Evolutionary conservation across 2,113 vertebrate species (phyloP), one percentile per base, ranked within the genome.

Genomic region (Phrynocephalus versicolor): DNA sequence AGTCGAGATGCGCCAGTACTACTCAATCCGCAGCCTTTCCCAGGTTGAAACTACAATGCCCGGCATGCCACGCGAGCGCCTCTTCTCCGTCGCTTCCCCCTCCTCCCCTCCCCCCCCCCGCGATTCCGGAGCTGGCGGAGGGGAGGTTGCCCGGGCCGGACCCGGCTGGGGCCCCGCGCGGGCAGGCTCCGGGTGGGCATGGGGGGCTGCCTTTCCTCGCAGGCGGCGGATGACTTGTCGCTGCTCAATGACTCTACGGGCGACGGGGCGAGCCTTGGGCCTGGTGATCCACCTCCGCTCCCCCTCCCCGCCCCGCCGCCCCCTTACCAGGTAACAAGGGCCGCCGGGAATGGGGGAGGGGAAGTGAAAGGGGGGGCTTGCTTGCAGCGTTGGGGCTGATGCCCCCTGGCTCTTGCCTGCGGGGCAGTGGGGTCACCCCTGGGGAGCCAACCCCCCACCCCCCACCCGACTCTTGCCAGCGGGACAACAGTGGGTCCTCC

Each of bases 181-280:
- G 60, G 85, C 37, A 45, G 82, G 33, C 69, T 35, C 9, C 39
- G 76, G 65, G 41, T 55, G 75, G 81, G 73, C 51, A 97, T 97
- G 97, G 97, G 97, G 95, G 97, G 97, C 94, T 97, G 97, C 87
- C 93, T 97, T 79, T 97, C 96, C 88, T 95, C 96, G 35, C 96
- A 97, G 94, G 91, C 96, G 27, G 95, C 96, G 73, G 97, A 98
- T 90, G 96, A 97, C 91, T 84, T 97, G 89, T 97, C 97, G 62
- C 93, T 96, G 84, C 94, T 98, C 84, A 97, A 97, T 94, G 97
- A 98, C 76, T 97, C 97, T 10, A 86, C 84, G 55, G 85, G 85
- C 25, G 97, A 97, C 79, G 97, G 96, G n/a, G 96, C 95, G 81
- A 97, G 96, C 72, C 93, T 97, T 84, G 87, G 87, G 35, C 96